Base-by-base conservation (phyloP, 2,113 vertebrate genomes). In the Aspidoscelis tigris region DNA sequence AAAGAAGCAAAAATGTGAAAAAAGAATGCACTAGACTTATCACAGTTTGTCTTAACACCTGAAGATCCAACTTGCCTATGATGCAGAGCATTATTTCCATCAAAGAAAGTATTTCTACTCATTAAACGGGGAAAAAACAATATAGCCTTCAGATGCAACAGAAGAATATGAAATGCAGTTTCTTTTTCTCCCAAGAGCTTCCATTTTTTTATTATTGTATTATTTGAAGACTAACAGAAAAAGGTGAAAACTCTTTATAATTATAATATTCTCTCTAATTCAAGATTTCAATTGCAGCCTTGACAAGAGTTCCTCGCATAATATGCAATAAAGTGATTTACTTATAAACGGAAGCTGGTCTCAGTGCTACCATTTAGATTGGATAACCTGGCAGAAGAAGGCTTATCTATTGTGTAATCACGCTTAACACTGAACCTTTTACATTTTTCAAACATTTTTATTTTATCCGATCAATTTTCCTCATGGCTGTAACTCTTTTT, bases 51-150 rank as follows among this genome's bases (percentile, higher is more conserved):
- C 18, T 55, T 53, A 24, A 83, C 76, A 76, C 33, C 11, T 41
- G 7, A 39, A 76, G 12, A 50, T 16, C 4, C 21, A 53, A 12
- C 12, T 12, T 82, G 43, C 39, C 72, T n/a, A 33, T 75, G 26
- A 80, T 70, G 65, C 11, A 26, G 26, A 66, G 65, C 43, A 10
- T 3, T 53, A 75, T 43, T 76, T 66, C 55, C 61, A 68, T 2
- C 20, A 4, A 53, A 47, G 47, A 53, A 80, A 80, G 66, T 75
- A 82, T 82, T 68, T 66, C 72, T 83, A 47, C 4, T 83, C 44
- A 39, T 39, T 74, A 76, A 26, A 75, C 5, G 12, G 14, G 18
- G 16, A 65, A 65, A n/a, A 14, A n/a, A 41, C 8, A 55, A 18
- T 21, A 74, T 9, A 61, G 18, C 58, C 53, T 21, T 39, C 80